These are phyloP conservation scores for Drosophila micromelanica DNA, from an alignment of 1,140 invertebrate genomes.

Conservation along the genomic window DNA sequence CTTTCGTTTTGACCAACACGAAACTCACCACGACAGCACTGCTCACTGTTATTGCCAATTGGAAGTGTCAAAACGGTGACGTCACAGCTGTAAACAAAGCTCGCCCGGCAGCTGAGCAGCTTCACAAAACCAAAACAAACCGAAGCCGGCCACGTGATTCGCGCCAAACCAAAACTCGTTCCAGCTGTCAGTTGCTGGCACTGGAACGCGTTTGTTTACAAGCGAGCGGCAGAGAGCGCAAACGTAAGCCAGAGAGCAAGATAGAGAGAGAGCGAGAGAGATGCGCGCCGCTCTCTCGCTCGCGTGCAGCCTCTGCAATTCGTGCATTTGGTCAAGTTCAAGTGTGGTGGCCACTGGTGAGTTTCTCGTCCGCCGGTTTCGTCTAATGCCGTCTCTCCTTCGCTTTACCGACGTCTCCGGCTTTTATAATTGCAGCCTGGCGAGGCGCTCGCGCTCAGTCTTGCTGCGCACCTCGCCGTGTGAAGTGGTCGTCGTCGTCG, in stretches of 20 bases:
- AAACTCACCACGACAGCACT: conserved; percentile 38
- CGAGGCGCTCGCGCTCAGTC: conserved; percentile 69
- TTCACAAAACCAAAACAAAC: conserved; percentile 74
- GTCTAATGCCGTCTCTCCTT: conserved; percentile 26
- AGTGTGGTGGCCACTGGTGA: conserved; percentile 64
- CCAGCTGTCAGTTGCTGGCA: conserved; percentile 46
- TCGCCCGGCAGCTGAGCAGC: conserved; percentile 21
- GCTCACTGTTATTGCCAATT: conserved; percentile 47
- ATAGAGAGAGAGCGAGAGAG: background rate
- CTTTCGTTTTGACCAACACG: conserved; percentile 52
- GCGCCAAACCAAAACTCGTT: conserved; percentile 59
- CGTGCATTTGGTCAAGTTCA: conserved; percentile 83
- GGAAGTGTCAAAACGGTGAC: conserved; percentile 76
- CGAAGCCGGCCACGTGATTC: conserved; percentile 76
- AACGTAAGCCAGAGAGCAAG: background rate
- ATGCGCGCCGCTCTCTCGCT: conserved; percentile 18
- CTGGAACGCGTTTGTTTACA: conserved; percentile 72
- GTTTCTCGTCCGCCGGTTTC: conserved; percentile 49
- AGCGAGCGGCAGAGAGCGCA: conserved; percentile 15
- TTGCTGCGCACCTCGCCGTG: conserved; percentile 80
- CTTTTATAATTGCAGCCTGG: conserved; percentile 62
- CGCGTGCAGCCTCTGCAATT: conserved; percentile 71
- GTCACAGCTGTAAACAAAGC: conserved; percentile 73
- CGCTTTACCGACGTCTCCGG: conserved; percentile 8
- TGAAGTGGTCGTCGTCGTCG: conserved; percentile 60